These are phyloP conservation scores for Pangasius sanitwongsei DNA, from an alignment of 2,797 vertebrate species.

Conservation along the genomic window DNA sequence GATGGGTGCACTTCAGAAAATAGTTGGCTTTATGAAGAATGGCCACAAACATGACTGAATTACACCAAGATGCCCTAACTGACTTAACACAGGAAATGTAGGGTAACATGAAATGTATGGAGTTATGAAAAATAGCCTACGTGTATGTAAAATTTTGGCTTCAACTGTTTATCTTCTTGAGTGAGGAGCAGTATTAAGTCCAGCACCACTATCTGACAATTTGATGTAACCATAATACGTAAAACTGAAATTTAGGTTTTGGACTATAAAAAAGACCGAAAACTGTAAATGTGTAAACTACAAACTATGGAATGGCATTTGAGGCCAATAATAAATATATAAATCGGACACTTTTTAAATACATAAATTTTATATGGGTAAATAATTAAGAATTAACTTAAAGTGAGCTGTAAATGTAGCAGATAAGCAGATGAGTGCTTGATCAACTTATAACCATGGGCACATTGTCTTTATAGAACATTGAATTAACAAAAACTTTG, in stretches of 20 bases:
- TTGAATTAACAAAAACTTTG: neutral
- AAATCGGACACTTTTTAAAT: neutral
- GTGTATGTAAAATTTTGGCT: neutral
- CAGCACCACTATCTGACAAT: neutral
- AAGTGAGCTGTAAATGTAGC: neutral
- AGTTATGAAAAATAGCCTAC: neutral
- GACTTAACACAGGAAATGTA: neutral
- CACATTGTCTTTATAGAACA: neutral
- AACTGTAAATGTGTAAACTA: neutral
- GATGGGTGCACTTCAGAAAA: neutral
- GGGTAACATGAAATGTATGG: neutral
- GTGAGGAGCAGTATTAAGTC: neutral
- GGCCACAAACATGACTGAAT: neutral
- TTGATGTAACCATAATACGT: neutral
- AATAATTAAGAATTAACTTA: neutral
- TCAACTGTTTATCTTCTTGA: neutral
- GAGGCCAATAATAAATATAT: neutral
- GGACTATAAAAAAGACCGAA: neutral
- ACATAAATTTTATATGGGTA: neutral
- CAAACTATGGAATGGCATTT: neutral
- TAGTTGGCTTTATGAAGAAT: neutral
- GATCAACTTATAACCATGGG: neutral
- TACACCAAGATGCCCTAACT: neutral
- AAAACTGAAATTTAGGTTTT: neutral
- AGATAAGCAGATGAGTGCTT: neutral